Percentiles rank a stretch among this genome's conserved stretches.
Conservation (phyloP, 2,797 vertebrate genomes). For the Taeniopygia guttata region DNA sequence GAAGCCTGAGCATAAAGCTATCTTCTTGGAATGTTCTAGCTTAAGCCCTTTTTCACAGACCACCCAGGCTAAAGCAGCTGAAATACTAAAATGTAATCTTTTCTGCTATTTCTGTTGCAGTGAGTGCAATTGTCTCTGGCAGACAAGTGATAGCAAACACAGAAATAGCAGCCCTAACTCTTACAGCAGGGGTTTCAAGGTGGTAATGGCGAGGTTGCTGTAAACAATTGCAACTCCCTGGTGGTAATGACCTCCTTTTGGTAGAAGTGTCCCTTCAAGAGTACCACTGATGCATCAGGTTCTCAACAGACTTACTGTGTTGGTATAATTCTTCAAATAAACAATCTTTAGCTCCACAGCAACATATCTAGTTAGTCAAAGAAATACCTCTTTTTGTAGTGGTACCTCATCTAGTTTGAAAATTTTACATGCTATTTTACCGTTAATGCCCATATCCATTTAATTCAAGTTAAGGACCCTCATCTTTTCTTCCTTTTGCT, state of each 20-base stretch:
- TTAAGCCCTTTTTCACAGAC: neutral
- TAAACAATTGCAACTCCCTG: neutral
- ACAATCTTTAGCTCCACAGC: neutral
- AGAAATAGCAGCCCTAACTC: neutral
- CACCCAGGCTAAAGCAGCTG: neutral
- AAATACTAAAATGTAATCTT: neutral
- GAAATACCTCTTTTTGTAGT: neutral
- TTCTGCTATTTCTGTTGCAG: neutral
- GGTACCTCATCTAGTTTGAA: neutral
- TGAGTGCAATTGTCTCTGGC: neutral
- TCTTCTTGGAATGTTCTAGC: neutral
- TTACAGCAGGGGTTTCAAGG: neutral
- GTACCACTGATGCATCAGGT: neutral
- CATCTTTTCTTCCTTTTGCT: neutral
- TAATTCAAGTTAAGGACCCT: neutral
- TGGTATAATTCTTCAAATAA: neutral
- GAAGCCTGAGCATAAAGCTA: neutral
- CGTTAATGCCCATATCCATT: neutral
- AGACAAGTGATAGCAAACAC: neutral
- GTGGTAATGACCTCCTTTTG: neutral
- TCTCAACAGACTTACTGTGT: neutral
- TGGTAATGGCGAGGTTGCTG: neutral
- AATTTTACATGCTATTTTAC: neutral
- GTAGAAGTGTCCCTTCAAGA: neutral
- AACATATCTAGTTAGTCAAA: neutral